These are phyloP conservation scores for Drosophila mauritiana DNA, from an alignment of 1,140 invertebrate species.

Conservation along the genomic window DNA sequence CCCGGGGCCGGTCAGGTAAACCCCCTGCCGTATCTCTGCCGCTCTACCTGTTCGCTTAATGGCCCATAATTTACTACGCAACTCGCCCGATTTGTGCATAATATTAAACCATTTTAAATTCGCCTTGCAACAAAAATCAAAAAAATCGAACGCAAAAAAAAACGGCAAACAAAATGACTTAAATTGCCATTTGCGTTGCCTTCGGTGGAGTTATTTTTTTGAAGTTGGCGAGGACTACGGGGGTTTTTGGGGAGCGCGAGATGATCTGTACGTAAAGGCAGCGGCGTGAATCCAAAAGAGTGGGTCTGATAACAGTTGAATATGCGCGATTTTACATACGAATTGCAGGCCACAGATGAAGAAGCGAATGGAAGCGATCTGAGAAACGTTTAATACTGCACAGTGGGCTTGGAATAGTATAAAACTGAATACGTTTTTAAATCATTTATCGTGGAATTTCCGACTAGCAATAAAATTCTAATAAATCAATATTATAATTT, in stretches of 20 bases:
- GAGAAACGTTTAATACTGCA: background rate
- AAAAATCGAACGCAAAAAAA: slow-evolving; percentile 22
- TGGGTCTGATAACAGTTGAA: slow-evolving; percentile 56
- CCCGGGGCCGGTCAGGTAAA: slow-evolving; percentile 34
- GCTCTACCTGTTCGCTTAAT: slow-evolving; percentile 47
- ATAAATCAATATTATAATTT: too few relatives aligned
- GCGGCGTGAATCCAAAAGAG: slow-evolving; percentile 20
- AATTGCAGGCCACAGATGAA: slow-evolving; percentile 36
- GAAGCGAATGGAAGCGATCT: slow-evolving; percentile 39
- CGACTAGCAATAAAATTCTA: too few relatives aligned
- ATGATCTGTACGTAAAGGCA: slow-evolving; percentile 46
- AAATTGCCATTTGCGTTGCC: slow-evolving; percentile 61
- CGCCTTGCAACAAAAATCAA: slow-evolving; percentile 31
- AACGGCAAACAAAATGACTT: slow-evolving; percentile 63
- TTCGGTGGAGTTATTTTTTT: slow-evolving; percentile 23
- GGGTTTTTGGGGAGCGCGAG: slow-evolving; percentile 22
- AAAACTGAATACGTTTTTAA: background rate
- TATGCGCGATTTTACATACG: slow-evolving; percentile 58
- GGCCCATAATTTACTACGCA: slow-evolving; percentile 62
- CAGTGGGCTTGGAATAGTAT: slow-evolving; percentile 5
- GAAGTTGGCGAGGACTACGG: background rate
- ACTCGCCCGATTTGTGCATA: slow-evolving; percentile 58
- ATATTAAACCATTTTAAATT: slow-evolving; percentile 69
- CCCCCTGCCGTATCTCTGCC: slow-evolving; percentile 8
- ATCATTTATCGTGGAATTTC: too few relatives aligned